Percentiles rank a stretch among this genome's conserved stretches.
phyloP scores from a whole-genome alignment of 2,797 vertebrate species.

The Saxicola maurus region DNA sequence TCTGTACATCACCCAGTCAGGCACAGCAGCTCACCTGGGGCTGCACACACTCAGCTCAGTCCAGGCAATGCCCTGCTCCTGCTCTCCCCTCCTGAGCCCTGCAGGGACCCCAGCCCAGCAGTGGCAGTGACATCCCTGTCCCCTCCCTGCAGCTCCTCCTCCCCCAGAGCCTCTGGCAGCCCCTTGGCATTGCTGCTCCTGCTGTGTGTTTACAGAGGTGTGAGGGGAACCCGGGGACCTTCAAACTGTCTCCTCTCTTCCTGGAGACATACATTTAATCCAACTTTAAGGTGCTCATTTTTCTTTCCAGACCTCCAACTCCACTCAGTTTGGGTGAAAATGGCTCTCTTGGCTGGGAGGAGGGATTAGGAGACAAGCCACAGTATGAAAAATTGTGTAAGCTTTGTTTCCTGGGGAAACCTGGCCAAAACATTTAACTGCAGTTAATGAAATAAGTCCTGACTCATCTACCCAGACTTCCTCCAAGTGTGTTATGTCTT shows the following conservation, averaged over 20 bases:
- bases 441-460: slow-evolving; percentile 37
- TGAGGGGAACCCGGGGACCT: background rate
- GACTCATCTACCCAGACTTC: slow-evolving; percentile 45
- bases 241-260: background rate
- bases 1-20: slow-evolving; percentile 31
- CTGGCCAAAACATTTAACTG: slow-evolving; percentile 43
- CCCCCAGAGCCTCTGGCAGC: background rate
- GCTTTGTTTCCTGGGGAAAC: slow-evolving; percentile 38
- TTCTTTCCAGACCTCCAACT: background rate
- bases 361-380: slow-evolving; percentile 15
- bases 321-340: background rate
- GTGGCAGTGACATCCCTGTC: background rate
- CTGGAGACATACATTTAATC: background rate
- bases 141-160: background rate
- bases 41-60: background rate
- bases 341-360: background rate
- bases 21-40: background rate
- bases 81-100: background rate
- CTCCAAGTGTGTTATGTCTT: slow-evolving; percentile 13
- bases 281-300: background rate
- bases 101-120: background rate
- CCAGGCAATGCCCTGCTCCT: background rate
- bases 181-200: background rate
- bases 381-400: slow-evolving; percentile 23
- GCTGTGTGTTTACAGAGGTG: background rate